Evolutionary conservation across 1,140 invertebrate genomes (phyloP), one percentile per base, ranked within the genome.

Genomic region (Palaemon carinicauda): DNA sequence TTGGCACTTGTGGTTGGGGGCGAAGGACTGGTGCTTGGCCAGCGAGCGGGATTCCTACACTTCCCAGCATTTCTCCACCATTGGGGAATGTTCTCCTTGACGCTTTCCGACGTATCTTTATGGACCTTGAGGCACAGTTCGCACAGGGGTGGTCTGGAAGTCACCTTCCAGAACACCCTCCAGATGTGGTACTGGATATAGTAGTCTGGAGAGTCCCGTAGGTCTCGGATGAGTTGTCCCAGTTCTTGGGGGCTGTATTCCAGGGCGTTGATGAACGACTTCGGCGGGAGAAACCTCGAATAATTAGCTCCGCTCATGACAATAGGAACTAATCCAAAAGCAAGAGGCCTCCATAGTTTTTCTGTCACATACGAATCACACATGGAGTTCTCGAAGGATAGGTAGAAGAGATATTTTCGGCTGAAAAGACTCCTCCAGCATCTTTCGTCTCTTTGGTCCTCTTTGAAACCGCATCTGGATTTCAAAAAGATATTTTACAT

Each of bases 251-350:
- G 92, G 7, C 90, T 91, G 85, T 93, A 94, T 71, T 93, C 91
- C n/a, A 92, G 90, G 0, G 93, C 93, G 90, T 95, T 91, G 75
- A 95, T 94, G 89, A 93, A 96, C 0, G 95, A 95, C 82, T 92
- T 90, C 0, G 93, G 93, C 0, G 95, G 95, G 21, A 96, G 92
- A 17, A 93, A 89, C 88, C 89, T 91, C 29, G 91, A 90, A 91
- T 93, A 95, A 90, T 93, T 93, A 10, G 89, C 89, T 0, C 93
- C 92, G 1, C 95, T 95, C 92, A 95, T 93, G 21, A 96, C 94
- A 24, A 96, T 92, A 0, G 96, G 95, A 17, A 96, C 93, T 0
- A 95, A 29, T 21, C 88, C 88, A 50, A 83, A 81, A 7, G 79
- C 65, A 19, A 88, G 71, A 12, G 88, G 88, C 53, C 33, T 31